A percentile compares a stretch with the other conserved stretches of the same genome.
Conservation (phyloP, 2,113 vertebrate species). For the Hypocryptadius cinnamomeus region DNA sequence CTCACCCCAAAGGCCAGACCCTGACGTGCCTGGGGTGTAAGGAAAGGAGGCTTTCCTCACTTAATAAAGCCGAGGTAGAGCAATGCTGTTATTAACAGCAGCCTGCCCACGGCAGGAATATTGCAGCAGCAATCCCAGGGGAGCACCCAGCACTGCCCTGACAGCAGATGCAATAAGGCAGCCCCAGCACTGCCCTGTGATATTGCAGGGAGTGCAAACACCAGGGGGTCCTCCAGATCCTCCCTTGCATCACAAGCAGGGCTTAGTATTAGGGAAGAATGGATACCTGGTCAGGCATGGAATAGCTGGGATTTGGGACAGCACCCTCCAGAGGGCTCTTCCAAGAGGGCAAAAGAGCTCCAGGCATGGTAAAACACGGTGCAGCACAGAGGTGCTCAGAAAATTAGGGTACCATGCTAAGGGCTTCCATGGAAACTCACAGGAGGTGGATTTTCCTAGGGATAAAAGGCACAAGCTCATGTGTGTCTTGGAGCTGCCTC, state of each 20-base stretch:
- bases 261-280: neutral
- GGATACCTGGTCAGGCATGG: neutral
- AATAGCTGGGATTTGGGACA: neutral
- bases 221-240: neutral
- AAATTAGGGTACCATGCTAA: neutral
- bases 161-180: conserved; percentile 54
- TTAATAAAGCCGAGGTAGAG: conserved; percentile 60
- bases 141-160: conserved; percentile 1
- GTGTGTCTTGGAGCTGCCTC: neutral
- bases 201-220: neutral
- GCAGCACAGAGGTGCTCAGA: neutral
- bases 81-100: neutral
- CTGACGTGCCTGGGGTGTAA: neutral
- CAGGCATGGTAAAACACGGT: accelerated
- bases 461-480: neutral
- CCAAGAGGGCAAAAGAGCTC: neutral
- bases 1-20: neutral
- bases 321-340: neutral
- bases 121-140: conserved; percentile 44
- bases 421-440: neutral
- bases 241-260: neutral
- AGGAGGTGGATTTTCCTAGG: neutral
- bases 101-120: conserved; percentile 47
- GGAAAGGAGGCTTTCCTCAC: conserved; percentile 10
- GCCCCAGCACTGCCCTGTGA: conserved; percentile 46